Base-by-base conservation (phyloP, 2,113 vertebrate species). In the Phrynosoma platyrhinos region DNA sequence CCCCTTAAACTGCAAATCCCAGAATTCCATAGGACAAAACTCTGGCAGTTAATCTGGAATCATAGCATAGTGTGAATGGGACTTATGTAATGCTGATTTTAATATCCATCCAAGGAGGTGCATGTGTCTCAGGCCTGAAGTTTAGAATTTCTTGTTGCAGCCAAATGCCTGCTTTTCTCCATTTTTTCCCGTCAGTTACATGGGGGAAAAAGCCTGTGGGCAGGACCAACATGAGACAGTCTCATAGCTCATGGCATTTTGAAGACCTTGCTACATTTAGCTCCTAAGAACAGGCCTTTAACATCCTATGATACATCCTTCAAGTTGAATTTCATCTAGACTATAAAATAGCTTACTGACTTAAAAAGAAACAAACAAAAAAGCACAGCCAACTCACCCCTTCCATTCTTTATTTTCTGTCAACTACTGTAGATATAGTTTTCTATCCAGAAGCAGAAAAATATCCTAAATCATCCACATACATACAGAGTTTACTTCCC, bases 391-490 rank as follows among this genome's bases (percentile, higher is more conserved):
- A 88, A 87, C 90, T 89, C 93, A 66, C 89, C 25, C 25, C 75
- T 32, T 64, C 77, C 89, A 93, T 92, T 75, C 21, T 75, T 94
- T 88, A 83, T 55, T 88, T 88, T 58, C 32, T 88, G 92, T 81
- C 90, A 85, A 71, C 79, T 87, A 82, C 47, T 89, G 69, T n/a
- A 92, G 82, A 91, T 88, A 90, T 23, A 0, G 80, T 88, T 93
- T 93, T 90, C 89, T 84, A 52, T 88, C 90, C 84, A 90, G 84
- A 10, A 87, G 82, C 1, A 87, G 87, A 92, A 93, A 94, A 84
- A 71, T 91, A 62, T 88, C 88, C 27, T 84, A 93, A 82, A 91
- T 83, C 92, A 88, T 68, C 84, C 69, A 78, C 52, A 42, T 9
- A 1, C 42, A 9, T 2, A 7, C n/a, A 69, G 58, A 77, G 62